Conservation (phyloP, 2,888 invertebrate species). For the Lepetodrilus schrolli region DNA sequence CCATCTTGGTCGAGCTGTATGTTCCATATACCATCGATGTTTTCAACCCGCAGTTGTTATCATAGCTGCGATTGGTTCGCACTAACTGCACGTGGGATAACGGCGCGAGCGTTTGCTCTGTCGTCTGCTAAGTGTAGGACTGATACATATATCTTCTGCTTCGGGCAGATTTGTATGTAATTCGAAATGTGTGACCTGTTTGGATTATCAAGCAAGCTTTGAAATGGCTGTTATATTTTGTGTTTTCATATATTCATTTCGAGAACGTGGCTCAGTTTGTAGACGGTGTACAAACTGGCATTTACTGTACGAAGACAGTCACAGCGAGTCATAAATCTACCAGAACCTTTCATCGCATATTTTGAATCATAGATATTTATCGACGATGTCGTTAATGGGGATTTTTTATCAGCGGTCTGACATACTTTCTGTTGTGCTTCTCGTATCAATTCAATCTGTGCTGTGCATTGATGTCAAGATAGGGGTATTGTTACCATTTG, state of each 20-base stretch:
- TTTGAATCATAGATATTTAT: too few species aligned
- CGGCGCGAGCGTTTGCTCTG: conserved; percentile 10
- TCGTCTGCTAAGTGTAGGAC: conserved; percentile 18
- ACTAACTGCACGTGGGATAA: background rate
- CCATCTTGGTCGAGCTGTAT: too few species aligned
- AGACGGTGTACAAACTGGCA: too few species aligned
- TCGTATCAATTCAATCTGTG: background rate
- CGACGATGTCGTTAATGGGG: background rate
- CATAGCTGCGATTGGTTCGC: background rate
- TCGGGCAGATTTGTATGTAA: background rate
- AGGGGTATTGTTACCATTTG: conserved; percentile 70
- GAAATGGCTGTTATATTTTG: too few species aligned
- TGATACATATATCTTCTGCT: conserved; percentile 22
- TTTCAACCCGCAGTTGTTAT: background rate
- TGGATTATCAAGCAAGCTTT: too few species aligned
- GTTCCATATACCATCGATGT: too few species aligned
- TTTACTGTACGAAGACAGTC: too few species aligned
- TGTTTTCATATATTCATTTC: too few species aligned
- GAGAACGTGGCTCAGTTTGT: background rate
- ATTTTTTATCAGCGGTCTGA: background rate
- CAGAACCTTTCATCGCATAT: background rate
- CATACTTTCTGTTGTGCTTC: background rate
- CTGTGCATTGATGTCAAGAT: conserved; percentile 50
- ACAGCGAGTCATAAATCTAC: background rate
- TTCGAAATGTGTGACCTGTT: background rate